These are phyloP conservation scores for Uria lomvia DNA, from an alignment of 2,113 vertebrate species.

Conservation along the genomic window DNA sequence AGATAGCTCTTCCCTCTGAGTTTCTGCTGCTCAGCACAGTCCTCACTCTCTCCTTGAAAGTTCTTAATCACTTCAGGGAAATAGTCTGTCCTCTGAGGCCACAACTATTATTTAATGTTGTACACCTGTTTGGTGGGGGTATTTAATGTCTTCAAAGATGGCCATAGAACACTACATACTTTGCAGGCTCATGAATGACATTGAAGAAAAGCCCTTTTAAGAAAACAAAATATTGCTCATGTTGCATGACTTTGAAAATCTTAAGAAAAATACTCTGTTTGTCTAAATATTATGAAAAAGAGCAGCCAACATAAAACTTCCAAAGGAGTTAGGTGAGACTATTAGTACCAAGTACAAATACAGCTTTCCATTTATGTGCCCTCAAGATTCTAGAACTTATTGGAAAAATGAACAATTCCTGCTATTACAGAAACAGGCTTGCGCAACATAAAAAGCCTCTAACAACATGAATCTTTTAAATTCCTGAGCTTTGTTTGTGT, in stretches of 20 bases:
- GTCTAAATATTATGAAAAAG: neutral
- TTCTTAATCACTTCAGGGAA: neutral
- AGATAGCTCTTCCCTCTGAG: neutral
- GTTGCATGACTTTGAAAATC: neutral
- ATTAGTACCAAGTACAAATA: neutral
- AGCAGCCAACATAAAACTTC: neutral
- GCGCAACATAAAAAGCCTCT: neutral
- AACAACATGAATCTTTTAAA: constrained; percentile 6
- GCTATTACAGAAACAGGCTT: neutral
- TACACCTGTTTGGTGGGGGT: too few relatives aligned
- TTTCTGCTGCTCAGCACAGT: neutral
- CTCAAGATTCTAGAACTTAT: neutral
- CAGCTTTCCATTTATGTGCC: neutral
- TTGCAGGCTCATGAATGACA: neutral
- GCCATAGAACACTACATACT: fast-evolving
- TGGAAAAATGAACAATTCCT: neutral
- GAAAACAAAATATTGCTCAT: neutral
- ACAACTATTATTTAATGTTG: neutral
- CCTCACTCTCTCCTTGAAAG: neutral
- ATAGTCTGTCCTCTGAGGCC: neutral
- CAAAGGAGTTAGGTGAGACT: neutral
- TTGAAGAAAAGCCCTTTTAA: neutral
- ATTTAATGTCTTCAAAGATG: neutral
- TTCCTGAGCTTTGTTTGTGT: neutral
- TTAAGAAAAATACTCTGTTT: neutral